Evolutionary conservation across 2,888 invertebrate genomes (phyloP).

Genomic region (Cancer borealis): DNA sequence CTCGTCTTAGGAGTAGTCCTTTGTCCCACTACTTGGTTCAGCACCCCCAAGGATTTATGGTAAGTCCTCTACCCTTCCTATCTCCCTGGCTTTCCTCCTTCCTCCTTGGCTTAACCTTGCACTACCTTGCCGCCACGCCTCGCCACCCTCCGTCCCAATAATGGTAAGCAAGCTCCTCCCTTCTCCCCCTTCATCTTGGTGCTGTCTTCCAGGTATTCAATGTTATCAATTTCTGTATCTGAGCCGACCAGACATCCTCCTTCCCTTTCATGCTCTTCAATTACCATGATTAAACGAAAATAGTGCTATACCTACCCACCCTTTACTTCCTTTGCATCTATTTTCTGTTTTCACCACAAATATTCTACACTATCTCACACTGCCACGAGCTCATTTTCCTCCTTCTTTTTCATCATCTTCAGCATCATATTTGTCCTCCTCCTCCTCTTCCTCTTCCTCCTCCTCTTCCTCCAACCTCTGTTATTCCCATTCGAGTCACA

Average conservation of each 20-base stretch:
- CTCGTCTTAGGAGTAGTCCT: constrained; percentile 84
- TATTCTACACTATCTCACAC: neutral
- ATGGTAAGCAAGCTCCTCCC: neutral
- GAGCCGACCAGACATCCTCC: neutral
- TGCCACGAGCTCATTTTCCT: neutral
- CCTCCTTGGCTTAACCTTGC: neutral
- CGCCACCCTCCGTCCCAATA: neutral
- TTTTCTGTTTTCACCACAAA: neutral
- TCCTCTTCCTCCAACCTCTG: neutral
- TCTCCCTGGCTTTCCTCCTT: neutral
- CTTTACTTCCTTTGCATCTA: neutral
- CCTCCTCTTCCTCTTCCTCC: neutral
- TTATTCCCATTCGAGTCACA: neutral
- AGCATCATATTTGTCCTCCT: neutral
- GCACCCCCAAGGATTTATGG: constrained; percentile 87
- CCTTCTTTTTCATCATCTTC: too few species aligned
- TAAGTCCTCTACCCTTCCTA: constrained; percentile 79
- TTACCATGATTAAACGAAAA: neutral
- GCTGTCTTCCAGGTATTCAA: neutral
- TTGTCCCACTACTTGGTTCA: constrained; percentile 85
- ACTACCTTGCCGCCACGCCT: neutral
- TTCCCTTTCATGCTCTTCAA: neutral
- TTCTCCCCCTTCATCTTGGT: neutral
- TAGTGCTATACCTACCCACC: neutral
- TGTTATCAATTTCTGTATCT: neutral